Base-by-base conservation (phyloP, 2,797 vertebrate species). In the Sebastiscus tertius region DNA sequence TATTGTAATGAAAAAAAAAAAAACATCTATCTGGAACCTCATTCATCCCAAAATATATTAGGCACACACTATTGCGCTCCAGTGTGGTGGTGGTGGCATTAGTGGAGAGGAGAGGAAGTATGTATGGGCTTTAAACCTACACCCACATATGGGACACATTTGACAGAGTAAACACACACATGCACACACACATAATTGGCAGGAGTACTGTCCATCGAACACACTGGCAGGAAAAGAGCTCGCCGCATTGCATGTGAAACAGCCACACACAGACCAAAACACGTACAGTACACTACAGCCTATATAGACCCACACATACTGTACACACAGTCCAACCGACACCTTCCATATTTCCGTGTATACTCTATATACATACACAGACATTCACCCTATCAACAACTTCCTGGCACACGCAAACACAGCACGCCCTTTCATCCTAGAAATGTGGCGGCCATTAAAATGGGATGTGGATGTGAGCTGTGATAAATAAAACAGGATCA, bases 91-190 rank as follows among this genome's bases (percentile, higher is more conserved):
- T 77, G 46, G 75, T 63, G 33, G 60, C 69, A 75, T 79, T 65
- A 65, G 56, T 55, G 61, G n/a, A 75, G 49, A 83, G 56, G 20
- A 76, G 42, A 79, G 77, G 79, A 89, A 85, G 84, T 72, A 78
- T 83, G 86, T 79, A 70, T 5, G 72, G 49, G 81, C 82, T 84
- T 34, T 64, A 85, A 77, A 94, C 89, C 81, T 89, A 86, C 83
- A 75, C 42, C 70, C 92, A 93, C 96, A 95, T 94, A 89, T 95
- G 95, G 92, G 90, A 93, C 54, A 74, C 87, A 95, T 96, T 95
- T 91, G 71, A 94, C 83, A 88, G 83, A 79, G 88, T 94, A 94
- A 95, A 95, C 92, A 95, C 87, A 88, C 82, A 42, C 64, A 94
- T 85, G 86, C 4, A 56, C 59, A 72, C 8, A n/a, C 70, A 76